phyloP scores from a whole-genome alignment of 2,797 vertebrate genomes.

The Gymnocypris eckloni region DNA sequence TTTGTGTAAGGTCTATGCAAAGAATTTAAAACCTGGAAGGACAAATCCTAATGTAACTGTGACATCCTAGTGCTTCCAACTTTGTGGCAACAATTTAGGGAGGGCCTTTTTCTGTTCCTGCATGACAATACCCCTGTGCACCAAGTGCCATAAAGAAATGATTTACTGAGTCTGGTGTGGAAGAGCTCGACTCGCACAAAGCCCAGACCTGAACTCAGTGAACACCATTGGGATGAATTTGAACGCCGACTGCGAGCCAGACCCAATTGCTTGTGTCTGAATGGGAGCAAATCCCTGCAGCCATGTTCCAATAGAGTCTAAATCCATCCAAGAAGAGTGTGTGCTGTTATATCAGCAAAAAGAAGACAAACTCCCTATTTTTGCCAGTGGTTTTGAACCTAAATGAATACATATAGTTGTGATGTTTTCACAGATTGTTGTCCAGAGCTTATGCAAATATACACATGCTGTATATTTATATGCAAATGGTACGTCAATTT shows the following conservation, averaged over 20 bases:
- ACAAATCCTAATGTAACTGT: slow-evolving; percentile 4
- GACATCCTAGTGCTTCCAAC: neutral
- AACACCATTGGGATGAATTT: slow-evolving; percentile 32
- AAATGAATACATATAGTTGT: neutral
- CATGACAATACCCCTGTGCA: slow-evolving; percentile 8
- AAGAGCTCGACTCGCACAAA: slow-evolving; percentile 21
- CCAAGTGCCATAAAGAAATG: slow-evolving; percentile 26
- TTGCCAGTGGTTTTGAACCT: neutral
- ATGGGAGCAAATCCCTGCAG: slow-evolving; percentile 33
- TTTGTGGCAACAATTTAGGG: neutral
- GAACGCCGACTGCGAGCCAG: neutral
- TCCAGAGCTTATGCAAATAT: neutral
- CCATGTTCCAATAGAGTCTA: slow-evolving; percentile 4
- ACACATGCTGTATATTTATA: neutral
- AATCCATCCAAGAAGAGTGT: slow-evolving; percentile 20
- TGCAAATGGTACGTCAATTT: neutral
- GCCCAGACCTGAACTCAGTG: slow-evolving; percentile 31
- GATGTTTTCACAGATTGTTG: neutral
- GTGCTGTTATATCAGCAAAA: slow-evolving; percentile 17
- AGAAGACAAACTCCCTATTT: neutral
- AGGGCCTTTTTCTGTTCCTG: slow-evolving; percentile 8
- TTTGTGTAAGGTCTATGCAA: neutral
- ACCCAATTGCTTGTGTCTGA: slow-evolving; percentile 14
- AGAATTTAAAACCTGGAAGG: neutral
- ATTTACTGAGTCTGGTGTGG: slow-evolving; percentile 16